Evolutionary conservation across 2,113 vertebrate species (phyloP).

Genomic region (Tetrax tetrax): DNA sequence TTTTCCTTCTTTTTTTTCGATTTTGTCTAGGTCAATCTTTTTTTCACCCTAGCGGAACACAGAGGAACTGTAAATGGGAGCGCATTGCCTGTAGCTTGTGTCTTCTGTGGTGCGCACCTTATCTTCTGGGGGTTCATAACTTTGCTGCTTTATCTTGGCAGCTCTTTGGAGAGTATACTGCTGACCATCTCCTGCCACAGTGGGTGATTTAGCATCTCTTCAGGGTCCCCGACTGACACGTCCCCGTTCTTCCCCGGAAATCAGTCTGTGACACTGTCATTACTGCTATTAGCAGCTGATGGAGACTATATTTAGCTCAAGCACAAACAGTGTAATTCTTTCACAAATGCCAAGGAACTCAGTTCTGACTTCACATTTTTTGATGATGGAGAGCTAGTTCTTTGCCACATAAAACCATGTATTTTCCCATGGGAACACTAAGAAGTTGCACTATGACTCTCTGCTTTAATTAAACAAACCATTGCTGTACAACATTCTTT

Average conservation of each 20-base stretch:
- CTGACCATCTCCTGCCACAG: neutral
- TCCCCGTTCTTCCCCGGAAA: neutral
- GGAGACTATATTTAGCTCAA: neutral
- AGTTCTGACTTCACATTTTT: neutral
- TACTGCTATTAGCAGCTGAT: neutral
- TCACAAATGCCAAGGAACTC: neutral
- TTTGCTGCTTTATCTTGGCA: neutral
- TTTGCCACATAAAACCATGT: neutral
- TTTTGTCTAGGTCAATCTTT: neutral
- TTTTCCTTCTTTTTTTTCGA: neutral
- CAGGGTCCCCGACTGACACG: neutral
- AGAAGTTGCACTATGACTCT: neutral
- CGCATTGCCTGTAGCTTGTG: neutral
- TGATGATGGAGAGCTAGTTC: neutral
- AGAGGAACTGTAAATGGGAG: neutral
- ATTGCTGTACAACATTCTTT: neutral
- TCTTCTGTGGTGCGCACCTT: neutral
- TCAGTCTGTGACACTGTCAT: neutral
- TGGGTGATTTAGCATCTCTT: neutral
- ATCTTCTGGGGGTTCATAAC: neutral
- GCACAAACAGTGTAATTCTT: neutral
- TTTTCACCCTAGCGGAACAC: neutral
- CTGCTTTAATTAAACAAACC: slow-evolving; percentile 51
- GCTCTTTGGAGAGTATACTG: neutral
- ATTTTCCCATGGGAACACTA: slow-evolving; percentile 25